Evolutionary conservation across 2,888 invertebrate genomes (phyloP), one percentile per base, ranked within the genome.

Genomic region (Zygogramma bicolorata): DNA sequence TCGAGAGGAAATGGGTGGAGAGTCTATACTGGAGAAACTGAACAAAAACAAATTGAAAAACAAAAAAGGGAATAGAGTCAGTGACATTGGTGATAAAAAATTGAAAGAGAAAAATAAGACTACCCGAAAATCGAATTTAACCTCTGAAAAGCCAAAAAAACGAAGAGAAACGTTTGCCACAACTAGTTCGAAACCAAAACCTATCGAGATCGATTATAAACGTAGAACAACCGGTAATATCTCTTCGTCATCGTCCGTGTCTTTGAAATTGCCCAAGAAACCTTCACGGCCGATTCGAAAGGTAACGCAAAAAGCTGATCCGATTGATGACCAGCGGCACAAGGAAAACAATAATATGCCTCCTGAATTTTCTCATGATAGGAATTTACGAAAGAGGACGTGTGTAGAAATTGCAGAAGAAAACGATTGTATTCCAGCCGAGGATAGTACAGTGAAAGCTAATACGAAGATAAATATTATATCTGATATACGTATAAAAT

Each of bases 401-500:
- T n/a, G n/a, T n/a, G n/a, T n/a, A n/a, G n/a, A n/a, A n/a, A n/a
- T n/a, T n/a, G n/a, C n/a, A n/a, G n/a, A n/a, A n/a, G n/a, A n/a
- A n/a, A n/a, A n/a, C n/a, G n/a, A n/a, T n/a, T n/a, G n/a, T n/a
- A n/a, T n/a, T n/a, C n/a, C n/a, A n/a, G n/a, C n/a, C n/a, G n/a
- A n/a, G 13, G 10, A 27, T 27, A n/a, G 5, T 13, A 5, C 53
- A 53, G 53, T 8, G 1, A 53, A 27, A 13, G 13, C 8, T 22
- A 20, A 18, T 13, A 62, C 40, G 13, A 71, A 68, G 34, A 71
- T 71, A 2, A 71, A 71, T 49, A 63, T 71, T 31, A 34, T 71
- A 20, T 71, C 71, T 5, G 20, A 71, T 63, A 71, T 71, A 59
- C 62, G 22, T 22, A 71, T 71, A 18, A 58, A 29, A 34, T 67